Conservation (phyloP, 1,140 invertebrate genomes). For the Conopomorpha cramerella region DNA sequence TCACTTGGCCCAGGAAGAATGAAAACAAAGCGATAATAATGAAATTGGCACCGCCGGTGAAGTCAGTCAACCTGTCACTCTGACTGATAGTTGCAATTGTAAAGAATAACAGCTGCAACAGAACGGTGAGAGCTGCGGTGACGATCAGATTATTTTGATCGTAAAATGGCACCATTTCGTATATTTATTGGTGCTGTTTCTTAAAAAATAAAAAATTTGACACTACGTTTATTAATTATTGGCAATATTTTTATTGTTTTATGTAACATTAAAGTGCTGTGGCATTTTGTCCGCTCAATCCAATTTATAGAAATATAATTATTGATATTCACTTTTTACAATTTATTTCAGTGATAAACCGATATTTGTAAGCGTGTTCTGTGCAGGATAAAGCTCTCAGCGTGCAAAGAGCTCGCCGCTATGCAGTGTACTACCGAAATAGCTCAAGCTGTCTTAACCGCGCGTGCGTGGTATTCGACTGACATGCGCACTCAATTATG, state of each 20-base stretch:
- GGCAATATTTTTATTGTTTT: no score
- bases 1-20: conserved; percentile 81
- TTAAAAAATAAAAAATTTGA: no score
- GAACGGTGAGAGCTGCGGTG: conserved; percentile 84
- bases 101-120: conserved; percentile 89
- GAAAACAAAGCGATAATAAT: conserved; percentile 86
- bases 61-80: conserved; percentile 89
- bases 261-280: no score
- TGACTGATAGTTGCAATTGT: conserved; percentile 82
- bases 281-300: no score
- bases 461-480: conserved; percentile 20
- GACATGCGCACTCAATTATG: conserved; percentile 21
- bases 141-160: conserved; percentile 87
- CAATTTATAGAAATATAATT: no score
- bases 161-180: conserved; percentile 69
- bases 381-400: conserved; percentile 1
- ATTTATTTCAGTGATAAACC: no score
- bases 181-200: no score
- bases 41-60: conserved; percentile 90
- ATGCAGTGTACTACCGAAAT: conserved; percentile 31
- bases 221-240: conserved; percentile 29
- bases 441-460: conserved; percentile 39
- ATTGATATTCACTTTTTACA: no score
- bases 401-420: conserved; percentile 3
- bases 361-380: no score